Evolutionary conservation across 2,797 vertebrate genomes (phyloP).

Genomic region (Hoplostethus mediterraneus): DNA sequence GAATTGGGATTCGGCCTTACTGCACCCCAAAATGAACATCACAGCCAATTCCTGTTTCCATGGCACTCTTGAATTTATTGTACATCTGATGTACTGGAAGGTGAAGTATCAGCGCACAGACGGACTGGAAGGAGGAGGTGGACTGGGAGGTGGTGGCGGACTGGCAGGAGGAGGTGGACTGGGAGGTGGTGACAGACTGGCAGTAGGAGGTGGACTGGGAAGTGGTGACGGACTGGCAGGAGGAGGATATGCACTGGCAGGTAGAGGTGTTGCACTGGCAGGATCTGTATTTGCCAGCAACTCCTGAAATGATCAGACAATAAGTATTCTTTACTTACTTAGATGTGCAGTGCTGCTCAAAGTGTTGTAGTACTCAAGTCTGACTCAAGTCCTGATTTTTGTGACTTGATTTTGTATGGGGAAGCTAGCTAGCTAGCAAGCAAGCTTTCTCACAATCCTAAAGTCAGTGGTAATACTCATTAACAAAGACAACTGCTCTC

Average conservation of each 20-base stretch:
- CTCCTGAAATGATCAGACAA: conserved; percentile 5
- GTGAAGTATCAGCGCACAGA: too few relatives aligned
- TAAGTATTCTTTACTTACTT: not conserved
- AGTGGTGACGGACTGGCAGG: not conserved
- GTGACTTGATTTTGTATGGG: not conserved
- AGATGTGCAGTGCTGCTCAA: not conserved
- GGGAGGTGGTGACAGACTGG: not conserved
- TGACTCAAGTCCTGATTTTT: conserved; percentile 9
- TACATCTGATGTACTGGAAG: too few relatives aligned
- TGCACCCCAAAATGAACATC: too few relatives aligned
- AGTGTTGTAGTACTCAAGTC: not conserved
- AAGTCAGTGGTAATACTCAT: not conserved
- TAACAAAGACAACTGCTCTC: conserved; percentile 6
- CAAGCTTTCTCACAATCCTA: conserved; percentile 3
- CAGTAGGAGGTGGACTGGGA: not conserved
- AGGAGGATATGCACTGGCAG: not conserved
- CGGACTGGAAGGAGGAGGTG: too few relatives aligned
- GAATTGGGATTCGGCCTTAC: too few relatives aligned
- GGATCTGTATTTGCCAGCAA: not conserved
- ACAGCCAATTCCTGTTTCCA: too few relatives aligned
- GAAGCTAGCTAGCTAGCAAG: conserved; percentile 1
- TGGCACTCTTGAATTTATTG: too few relatives aligned
- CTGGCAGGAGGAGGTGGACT: too few relatives aligned
- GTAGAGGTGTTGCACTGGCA: not conserved
- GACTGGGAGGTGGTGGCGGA: too few relatives aligned